A percentile compares a stretch with the other conserved stretches of the same genome.
These are phyloP conservation scores for Alloplasta piceator DNA, from an alignment of 2,888 invertebrate genomes.

Conservation along the genomic window DNA sequence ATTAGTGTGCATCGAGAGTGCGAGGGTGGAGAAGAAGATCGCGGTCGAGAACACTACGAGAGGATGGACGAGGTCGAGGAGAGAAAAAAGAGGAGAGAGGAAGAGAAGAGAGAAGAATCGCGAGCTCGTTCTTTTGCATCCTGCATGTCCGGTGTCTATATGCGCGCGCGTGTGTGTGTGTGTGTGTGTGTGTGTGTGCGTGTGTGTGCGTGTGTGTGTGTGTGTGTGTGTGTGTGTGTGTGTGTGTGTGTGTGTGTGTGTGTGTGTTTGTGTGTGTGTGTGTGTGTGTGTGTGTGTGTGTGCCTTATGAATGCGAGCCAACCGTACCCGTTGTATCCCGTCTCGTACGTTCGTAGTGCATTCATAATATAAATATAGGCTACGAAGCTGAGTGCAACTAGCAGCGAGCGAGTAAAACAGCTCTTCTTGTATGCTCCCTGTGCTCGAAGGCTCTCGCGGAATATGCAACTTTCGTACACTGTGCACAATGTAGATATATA, in stretches of 20 bases:
- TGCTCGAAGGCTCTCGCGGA: constrained; percentile 46
- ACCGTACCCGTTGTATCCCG: constrained; percentile 68
- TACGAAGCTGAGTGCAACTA: constrained; percentile 49
- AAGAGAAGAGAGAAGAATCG: constrained; percentile 21
- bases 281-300: constrained; percentile 10
- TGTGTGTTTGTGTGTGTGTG: too few species aligned
- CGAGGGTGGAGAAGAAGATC: constrained; percentile 46
- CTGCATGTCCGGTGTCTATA: constrained; percentile 73
- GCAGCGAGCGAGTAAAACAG: constrained; percentile 55
- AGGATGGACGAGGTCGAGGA: constrained; percentile 46
- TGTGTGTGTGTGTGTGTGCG: constrained; percentile 42
- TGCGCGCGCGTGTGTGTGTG: too few species aligned
- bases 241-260: constrained; percentile 26
- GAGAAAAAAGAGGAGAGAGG: constrained; percentile 10
- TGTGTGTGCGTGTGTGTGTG: too few species aligned
- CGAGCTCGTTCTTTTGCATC: constrained; percentile 69
- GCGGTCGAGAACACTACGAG: constrained; percentile 59
- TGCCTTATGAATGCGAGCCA: constrained; percentile 79
- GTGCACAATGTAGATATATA: background rate
- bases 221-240: constrained; percentile 42
- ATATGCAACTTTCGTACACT: constrained; percentile 43
- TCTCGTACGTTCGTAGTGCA: constrained; percentile 63
- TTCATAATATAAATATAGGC: constrained; percentile 67
- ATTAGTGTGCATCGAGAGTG: constrained; percentile 45
- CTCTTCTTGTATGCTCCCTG: constrained; percentile 35